These are phyloP conservation scores for Microcebus ravelobensis DNA, from an alignment of 2,113 vertebrate genomes.

Conservation along the genomic window DNA sequence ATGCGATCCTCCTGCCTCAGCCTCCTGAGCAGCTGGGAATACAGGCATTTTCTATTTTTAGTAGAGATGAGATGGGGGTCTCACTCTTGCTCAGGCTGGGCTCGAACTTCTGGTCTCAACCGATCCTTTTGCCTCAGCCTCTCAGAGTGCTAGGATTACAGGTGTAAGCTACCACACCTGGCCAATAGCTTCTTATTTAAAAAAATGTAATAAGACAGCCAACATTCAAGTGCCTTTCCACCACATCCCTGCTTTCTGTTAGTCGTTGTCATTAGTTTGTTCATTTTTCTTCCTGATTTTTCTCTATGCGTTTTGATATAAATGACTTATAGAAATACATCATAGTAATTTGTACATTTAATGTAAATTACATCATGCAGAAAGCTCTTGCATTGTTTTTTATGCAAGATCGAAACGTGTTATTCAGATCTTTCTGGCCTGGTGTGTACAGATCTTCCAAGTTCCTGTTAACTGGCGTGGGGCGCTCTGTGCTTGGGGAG, in stretches of 20 bases:
- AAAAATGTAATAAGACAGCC: not conserved
- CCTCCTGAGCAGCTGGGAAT: not conserved
- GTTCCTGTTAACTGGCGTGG: not conserved
- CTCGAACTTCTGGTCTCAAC: not conserved
- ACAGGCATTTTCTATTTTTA: not conserved
- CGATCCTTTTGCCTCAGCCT: not conserved
- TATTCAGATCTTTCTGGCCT: not conserved
- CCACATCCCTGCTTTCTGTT: not conserved
- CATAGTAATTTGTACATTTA: not conserved
- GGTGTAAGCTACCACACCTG: not conserved
- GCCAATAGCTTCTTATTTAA: not conserved
- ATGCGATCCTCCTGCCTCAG: not conserved
- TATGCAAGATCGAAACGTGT: not conserved
- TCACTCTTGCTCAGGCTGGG: not conserved
- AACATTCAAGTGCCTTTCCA: not conserved
- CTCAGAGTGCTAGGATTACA: not conserved
- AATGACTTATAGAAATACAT: not conserved
- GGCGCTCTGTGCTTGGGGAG: rapidly evolving
- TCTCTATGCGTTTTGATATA: not conserved
- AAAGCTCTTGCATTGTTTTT: not conserved
- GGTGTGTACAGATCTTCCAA: rapidly evolving
- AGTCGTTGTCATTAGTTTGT: not conserved
- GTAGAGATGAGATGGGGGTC: not conserved
- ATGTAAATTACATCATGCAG: not conserved
- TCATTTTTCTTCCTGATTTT: not conserved